A percentile compares a stretch with the other conserved stretches of the same genome.
Conservation (phyloP, 2,888 invertebrate genomes). For the Lycia hirtaria region DNA sequence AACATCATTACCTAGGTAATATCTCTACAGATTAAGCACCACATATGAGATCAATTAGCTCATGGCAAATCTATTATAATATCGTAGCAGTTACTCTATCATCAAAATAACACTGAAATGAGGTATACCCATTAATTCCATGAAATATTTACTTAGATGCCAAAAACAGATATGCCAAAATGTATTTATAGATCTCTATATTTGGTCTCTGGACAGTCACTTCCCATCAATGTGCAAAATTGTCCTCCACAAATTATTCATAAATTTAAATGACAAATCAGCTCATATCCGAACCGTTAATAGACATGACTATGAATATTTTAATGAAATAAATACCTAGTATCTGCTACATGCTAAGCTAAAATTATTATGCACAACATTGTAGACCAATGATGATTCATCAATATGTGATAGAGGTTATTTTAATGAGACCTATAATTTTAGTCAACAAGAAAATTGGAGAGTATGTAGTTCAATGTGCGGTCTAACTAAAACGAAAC, state of each 20-base stretch:
- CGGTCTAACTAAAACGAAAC: too few relatives aligned
- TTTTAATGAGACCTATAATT: background rate
- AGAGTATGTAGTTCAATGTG: too few relatives aligned
- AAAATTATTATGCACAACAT: conserved; percentile 17
- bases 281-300: conserved; percentile 50
- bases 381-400: background rate
- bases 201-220: conserved; percentile 8
- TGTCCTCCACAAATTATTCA: conserved; percentile 51
- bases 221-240: conserved; percentile 38
- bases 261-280: conserved; percentile 42
- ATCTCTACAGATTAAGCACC: too few relatives aligned
- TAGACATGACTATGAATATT: conserved; percentile 52
- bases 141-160: background rate
- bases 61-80: too few relatives aligned
- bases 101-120: too few relatives aligned
- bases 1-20: too few relatives aligned
- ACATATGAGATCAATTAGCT: too few relatives aligned
- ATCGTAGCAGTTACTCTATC: too few relatives aligned
- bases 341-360: conserved; percentile 29
- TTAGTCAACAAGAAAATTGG: too few relatives aligned
- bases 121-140: too few relatives aligned
- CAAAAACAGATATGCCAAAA: background rate
- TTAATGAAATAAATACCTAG: conserved; percentile 44
- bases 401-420: background rate
- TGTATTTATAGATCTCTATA: conserved; percentile 17